Evolutionary conservation across 2,888 invertebrate genomes (phyloP), one percentile per base, ranked within the genome.

Genomic region (Microctonus hyperodae): DNA sequence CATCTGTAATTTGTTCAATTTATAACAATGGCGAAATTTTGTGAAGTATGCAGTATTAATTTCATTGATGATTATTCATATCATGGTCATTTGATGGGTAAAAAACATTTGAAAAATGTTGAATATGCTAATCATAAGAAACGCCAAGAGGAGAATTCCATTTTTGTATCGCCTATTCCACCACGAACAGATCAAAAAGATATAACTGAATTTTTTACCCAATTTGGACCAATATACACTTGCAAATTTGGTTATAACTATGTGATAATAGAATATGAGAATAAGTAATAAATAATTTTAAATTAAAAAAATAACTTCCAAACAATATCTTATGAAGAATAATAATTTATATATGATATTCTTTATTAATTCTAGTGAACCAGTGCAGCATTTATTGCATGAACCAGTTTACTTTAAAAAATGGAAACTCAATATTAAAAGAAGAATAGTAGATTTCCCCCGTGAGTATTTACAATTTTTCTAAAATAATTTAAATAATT

Each of bases 21-120:
- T 20, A 22, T 50, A 35, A 6, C 40, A 65, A 79, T 78, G 75
- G 65, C 72, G 33, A 72, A 70, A 59, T 53, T 50, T 1, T 82
- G 81, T 55, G 75, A 79, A 4, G n/a, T 78, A 56, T 83, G 83
- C 68, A 69, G 71, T 25, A 53, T 76, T 2, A 16, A 74, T 25
- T 70, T 78, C 6, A 56, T 69, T 35, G 75, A 78, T 64, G 69
- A 78, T 0, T 48, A 73, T 58, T 60, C 78, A 22, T 78, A 73
- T 40, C 67, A 73, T 58, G 70, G 69, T 35, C 83, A 83, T 62
- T 10, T 80, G 10, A 48, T 66, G 28, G 82, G 82, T 3, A 81
- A 79, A 57, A 79, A 72, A 55, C 83, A 83, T 72, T 64, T 75
- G 1, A 76, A 69, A 59, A 75, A 72, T 64, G 51, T 69, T 13